Evolutionary conservation across 2,888 invertebrate genomes (phyloP).

Genomic region (Malachius bipustulatus): DNA sequence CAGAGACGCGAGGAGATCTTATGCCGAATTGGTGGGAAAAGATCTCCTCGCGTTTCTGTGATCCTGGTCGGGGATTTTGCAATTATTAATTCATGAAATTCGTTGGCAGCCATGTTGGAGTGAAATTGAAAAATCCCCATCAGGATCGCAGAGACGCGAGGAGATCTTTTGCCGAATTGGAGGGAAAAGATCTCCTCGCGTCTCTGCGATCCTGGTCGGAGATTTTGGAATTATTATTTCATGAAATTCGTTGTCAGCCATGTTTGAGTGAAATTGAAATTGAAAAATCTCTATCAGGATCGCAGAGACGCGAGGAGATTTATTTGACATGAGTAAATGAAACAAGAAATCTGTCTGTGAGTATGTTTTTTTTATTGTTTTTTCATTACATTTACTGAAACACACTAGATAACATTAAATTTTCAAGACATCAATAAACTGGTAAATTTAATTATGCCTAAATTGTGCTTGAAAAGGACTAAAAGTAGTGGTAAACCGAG

Average conservation of each 20-base stretch:
- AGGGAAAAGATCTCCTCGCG: neutral
- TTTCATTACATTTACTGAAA: slow-evolving; percentile 22
- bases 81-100: no score
- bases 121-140: no score
- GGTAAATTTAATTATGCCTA: slow-evolving; percentile 27
- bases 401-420: slow-evolving; percentile 32
- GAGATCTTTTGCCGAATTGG: neutral
- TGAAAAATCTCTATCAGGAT: no score
- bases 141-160: neutral
- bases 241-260: no score
- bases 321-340: neutral
- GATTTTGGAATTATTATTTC: no score
- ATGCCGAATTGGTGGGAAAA: neutral
- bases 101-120: no score
- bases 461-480: slow-evolving; percentile 25
- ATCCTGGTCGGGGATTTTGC: no score
- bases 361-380: neutral
- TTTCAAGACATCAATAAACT: slow-evolving; percentile 32
- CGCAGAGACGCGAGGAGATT: neutral
- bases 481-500: neutral
- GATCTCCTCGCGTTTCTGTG: neutral
- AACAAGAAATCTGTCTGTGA: neutral
- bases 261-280: no score
- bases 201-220: slow-evolving; percentile 3
- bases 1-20: no score